Evolutionary conservation across 1,140 invertebrate species (phyloP), one percentile per base, ranked within the genome.

Genomic region (Eufriesea mexicana): DNA sequence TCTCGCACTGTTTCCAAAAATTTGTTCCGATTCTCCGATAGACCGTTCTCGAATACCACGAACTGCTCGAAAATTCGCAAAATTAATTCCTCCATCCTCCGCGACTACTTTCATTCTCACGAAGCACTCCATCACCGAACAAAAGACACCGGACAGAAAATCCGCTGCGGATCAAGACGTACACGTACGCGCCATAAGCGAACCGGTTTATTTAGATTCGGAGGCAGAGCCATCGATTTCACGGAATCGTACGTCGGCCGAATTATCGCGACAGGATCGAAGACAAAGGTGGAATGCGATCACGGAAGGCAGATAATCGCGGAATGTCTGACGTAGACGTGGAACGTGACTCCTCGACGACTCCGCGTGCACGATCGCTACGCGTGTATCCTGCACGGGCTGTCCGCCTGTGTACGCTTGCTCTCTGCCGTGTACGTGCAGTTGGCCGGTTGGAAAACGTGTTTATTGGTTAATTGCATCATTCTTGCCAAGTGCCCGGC

Each of bases 381-480:
- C 54, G 54, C 68, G 54, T 72, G 73, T 70, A 57, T 28, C 57
- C 35, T 51, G 49, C 55, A 47, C 61, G 25, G 47, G 42, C 23
- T 67, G 23, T 67, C 10, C 64, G 25, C 8, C 23, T 67, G 42
- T 57, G 59, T 51, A 86, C 55, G 54, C 25, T 62, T 64, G 77
- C 28, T 71, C 73, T 72, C 49, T 61, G 64, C 64, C 77, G 57
- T 55, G 54, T 74, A 67, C 66, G 73, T 77, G 82, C 83, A 77
- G 77, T 88, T 79, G 89, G 84, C 83, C 89, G 81, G 84, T 90
- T 87, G 86, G 86, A 89, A 92, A 92, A 91, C 88, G 90, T 89
- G 90, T 92, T 92, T 91, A 92, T 92, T 91, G 90, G 90, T 91
- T 93, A 92, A 94, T 93, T 93, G 92, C 90, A 91, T 93, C 90